phyloP scores from a whole-genome alignment of 2,888 invertebrate genomes.

The Smittia aterrima region DNA sequence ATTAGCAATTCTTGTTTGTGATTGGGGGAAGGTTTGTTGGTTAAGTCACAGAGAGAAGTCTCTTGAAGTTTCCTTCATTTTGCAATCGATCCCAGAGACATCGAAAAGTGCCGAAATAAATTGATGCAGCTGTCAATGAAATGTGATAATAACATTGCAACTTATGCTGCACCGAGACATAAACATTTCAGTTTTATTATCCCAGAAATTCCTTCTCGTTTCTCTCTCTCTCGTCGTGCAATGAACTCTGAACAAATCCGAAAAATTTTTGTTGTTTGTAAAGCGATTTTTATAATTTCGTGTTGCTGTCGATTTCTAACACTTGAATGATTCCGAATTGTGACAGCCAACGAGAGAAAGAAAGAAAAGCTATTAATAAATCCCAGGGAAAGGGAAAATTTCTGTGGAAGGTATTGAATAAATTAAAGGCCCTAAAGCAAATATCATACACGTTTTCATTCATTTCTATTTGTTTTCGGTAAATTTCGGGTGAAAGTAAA shows the following conservation, averaged over 20 bases:
- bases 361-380: not conserved
- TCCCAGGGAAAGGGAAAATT: not conserved
- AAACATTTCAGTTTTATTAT: not conserved
- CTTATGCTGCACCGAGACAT: not conserved
- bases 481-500: slow-evolving; percentile 25
- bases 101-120: no score
- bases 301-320: not conserved
- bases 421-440: not conserved
- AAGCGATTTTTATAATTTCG: not conserved
- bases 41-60: not conserved
- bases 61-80: not conserved
- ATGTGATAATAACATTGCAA: not conserved
- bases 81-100: not conserved
- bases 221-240: not conserved
- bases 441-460: not conserved
- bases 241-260: not conserved
- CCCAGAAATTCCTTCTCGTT: no score
- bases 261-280: not conserved
- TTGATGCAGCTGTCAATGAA: not conserved
- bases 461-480: slow-evolving; percentile 23
- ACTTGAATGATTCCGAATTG: not conserved
- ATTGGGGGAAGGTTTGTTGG: no score
- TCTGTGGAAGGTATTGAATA: not conserved
- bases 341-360: no score
- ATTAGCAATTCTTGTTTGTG: not conserved